Evolutionary conservation across 2,113 vertebrate genomes (phyloP).

Genomic region (Xyrauchen texanus): DNA sequence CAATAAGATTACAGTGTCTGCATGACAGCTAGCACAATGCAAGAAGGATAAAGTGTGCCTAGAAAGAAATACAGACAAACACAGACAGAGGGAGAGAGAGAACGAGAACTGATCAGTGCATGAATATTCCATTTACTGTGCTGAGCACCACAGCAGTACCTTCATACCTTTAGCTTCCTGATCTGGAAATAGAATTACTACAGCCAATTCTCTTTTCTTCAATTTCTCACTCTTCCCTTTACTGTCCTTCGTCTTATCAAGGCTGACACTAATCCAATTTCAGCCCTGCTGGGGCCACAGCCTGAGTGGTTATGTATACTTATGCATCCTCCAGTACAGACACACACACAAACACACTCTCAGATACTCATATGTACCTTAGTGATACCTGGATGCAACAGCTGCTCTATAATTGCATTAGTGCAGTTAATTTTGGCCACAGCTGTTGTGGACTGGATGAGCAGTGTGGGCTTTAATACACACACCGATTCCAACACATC

Average conservation of each 20-base stretch:
- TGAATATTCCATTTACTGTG: slow-evolving; percentile 80
- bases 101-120: slow-evolving; percentile 62
- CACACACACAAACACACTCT: neutral
- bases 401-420: slow-evolving; percentile 45
- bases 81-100: slow-evolving; percentile 46
- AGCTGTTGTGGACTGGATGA: slow-evolving; percentile 33
- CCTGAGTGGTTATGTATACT: slow-evolving; percentile 69
- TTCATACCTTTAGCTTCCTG: slow-evolving; percentile 70
- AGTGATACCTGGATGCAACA: slow-evolving; percentile 34
- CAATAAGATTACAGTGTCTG: slow-evolving; percentile 18
- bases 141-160: slow-evolving; percentile 65
- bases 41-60: neutral
- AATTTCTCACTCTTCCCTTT: slow-evolving; percentile 72
- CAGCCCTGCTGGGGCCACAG: slow-evolving; percentile 66
- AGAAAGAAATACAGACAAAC: slow-evolving; percentile 51
- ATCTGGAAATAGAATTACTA: slow-evolving; percentile 78
- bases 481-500: neutral
- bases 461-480: slow-evolving; percentile 5
- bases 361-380: neutral
- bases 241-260: slow-evolving; percentile 71
- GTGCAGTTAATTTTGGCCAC: slow-evolving; percentile 35
- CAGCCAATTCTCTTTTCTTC: slow-evolving; percentile 70
- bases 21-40: slow-evolving; percentile 33
- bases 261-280: slow-evolving; percentile 78
- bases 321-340: slow-evolving; percentile 42